These are phyloP conservation scores for Cardiocondyla obscurior DNA, from an alignment of 1,140 invertebrate species.

Conservation along the genomic window DNA sequence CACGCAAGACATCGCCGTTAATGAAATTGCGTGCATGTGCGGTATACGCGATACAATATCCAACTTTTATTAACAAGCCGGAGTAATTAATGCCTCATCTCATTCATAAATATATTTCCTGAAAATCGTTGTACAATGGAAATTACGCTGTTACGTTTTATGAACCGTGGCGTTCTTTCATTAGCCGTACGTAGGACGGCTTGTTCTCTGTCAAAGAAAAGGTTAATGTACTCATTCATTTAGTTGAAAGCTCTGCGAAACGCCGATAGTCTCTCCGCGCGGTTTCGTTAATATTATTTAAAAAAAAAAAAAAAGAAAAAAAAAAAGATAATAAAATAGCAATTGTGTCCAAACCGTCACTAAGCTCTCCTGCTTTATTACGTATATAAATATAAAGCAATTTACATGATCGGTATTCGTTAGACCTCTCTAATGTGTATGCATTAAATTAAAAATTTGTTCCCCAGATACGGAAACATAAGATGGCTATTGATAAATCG, in stretches of 20 bases:
- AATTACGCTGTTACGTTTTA: slow-evolving; percentile 4
- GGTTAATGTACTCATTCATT: slow-evolving; percentile 17
- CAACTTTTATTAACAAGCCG: slow-evolving; percentile 13
- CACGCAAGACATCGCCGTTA: not conserved
- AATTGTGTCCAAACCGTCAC: not conserved
- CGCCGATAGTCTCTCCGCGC: not conserved
- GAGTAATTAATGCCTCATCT: slow-evolving; percentile 8
- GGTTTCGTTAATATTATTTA: slow-evolving; percentile 27
- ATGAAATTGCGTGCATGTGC: slow-evolving; percentile 23
- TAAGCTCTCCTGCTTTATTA: not conserved
- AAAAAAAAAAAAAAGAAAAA: slow-evolving; percentile 9
- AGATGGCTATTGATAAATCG: not conserved
- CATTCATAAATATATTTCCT: slow-evolving; percentile 32
- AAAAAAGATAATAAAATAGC: slow-evolving; percentile 12
- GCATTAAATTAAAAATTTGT: not conserved
- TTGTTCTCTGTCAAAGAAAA: slow-evolving; percentile 20
- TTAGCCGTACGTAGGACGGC: not conserved
- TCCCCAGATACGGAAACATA: not conserved
- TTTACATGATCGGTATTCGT: not conserved
- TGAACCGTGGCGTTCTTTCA: slow-evolving; percentile 15
- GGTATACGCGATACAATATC: slow-evolving; percentile 23
- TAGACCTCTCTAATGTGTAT: slow-evolving; percentile 9
- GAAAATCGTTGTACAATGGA: slow-evolving; percentile 11
- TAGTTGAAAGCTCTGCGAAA: slow-evolving; percentile 15
- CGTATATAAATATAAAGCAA: not conserved